A percentile compares a stretch with the other conserved stretches of the same genome.
phyloP scores from a whole-genome alignment of 2,113 vertebrate species.

The Ctenodactylus gundi region DNA sequence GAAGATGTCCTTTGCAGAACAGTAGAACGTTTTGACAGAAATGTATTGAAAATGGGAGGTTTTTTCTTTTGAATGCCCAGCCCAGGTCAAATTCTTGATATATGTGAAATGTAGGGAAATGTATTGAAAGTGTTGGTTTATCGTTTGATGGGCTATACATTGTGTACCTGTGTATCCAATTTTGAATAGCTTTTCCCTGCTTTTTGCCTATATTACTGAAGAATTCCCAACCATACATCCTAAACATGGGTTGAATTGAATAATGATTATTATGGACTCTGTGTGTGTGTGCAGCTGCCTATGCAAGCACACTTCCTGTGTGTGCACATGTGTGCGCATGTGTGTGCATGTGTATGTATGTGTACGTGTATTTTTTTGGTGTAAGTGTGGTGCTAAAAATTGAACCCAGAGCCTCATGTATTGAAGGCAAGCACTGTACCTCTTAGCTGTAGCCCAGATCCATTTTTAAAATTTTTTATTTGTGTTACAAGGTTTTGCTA shows the following conservation, averaged over 20 bases:
- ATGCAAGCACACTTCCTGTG: too few relatives aligned
- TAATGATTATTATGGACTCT: neutral
- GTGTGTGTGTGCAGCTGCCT: neutral
- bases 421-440: neutral
- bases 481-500: neutral
- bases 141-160: neutral
- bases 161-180: neutral
- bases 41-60: neutral
- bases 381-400: neutral
- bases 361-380: neutral
- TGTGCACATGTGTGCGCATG: neutral
- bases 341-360: neutral
- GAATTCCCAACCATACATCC: neutral
- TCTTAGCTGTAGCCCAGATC: neutral
- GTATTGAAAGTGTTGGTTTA: neutral
- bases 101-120: conserved; percentile 22
- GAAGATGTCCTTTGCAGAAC: neutral
- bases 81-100: neutral
- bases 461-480: neutral
- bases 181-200: neutral
- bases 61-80: neutral
- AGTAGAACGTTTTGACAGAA: neutral
- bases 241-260: neutral
- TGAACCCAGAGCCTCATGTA: neutral
- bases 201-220: neutral